phyloP scores from a whole-genome alignment of 1,140 invertebrate species.

The Agraylea sexmaculata region DNA sequence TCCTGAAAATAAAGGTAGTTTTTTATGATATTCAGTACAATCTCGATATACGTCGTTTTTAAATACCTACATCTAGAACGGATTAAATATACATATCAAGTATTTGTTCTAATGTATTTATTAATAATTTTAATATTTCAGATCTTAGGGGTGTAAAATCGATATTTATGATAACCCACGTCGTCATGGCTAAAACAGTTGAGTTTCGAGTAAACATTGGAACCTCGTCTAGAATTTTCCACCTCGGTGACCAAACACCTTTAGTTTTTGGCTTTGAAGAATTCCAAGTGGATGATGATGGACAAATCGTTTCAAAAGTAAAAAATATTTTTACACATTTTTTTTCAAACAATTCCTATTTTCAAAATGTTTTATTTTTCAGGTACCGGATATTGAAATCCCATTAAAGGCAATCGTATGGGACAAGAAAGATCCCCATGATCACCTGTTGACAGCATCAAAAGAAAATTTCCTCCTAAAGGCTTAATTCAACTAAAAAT shows the following conservation, averaged over 20 bases:
- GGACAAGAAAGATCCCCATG: constrained; percentile 32
- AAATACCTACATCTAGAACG: not conserved
- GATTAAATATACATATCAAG: not conserved
- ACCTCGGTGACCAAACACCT: constrained; percentile 35
- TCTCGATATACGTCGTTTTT: not conserved
- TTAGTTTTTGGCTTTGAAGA: constrained; percentile 36
- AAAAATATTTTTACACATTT: constrained; percentile 7
- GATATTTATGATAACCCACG: constrained; percentile 37
- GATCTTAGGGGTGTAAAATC: constrained; percentile 36
- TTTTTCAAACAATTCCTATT: constrained; percentile 1
- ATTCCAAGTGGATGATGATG: constrained; percentile 34
- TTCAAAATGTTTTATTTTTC: constrained; percentile 22
- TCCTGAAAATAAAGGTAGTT: constrained; percentile 17
- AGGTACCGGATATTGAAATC: constrained; percentile 33
- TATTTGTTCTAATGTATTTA: not conserved
- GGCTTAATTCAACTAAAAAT: not conserved
- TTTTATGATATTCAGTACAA: not conserved
- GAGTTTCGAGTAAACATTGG: constrained; percentile 37
- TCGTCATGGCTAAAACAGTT: constrained; percentile 38
- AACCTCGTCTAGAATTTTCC: constrained; percentile 38
- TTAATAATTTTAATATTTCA: constrained; percentile 17
- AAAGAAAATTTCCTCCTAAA: constrained; percentile 10
- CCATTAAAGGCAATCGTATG: constrained; percentile 32
- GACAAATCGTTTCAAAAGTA: constrained; percentile 35
- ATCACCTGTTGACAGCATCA: constrained; percentile 27